Base-by-base conservation (phyloP, 2,113 vertebrate species). In the Grus americana region DNA sequence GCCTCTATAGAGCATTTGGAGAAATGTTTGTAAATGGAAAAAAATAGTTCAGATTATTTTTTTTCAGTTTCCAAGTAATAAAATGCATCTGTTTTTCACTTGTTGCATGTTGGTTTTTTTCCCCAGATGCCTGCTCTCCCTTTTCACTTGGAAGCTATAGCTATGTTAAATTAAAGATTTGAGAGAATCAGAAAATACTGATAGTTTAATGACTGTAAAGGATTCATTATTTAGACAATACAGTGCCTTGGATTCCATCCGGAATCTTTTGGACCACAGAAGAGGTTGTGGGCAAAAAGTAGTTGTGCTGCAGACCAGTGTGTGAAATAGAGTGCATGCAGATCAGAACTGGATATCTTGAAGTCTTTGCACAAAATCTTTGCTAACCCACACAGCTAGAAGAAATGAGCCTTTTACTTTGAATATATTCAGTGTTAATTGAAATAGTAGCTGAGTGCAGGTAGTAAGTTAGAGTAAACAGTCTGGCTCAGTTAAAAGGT, bases 1-100 rank as follows among this genome's bases (percentile, higher is more conserved):
- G 29, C 29, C 19, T 71, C 22, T n/a, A 15, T 23, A 71, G 27
- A 71, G 7, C 38, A 46, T 36, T 12, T 34, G 29, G 57, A 88
- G n/a, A 83, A 79, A 79, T 36, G 21, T 36, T 79, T 79, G n/a
- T 79, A 90, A 92, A 57, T 90, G 65, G 36, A 88, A 95, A 90
- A 86, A 86, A 67, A 58, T 21, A 75, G 38, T 66, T 58, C n/a
- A 46, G 59, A 3, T 6, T 34, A 42, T 52, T 65, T 34, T 50
- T 73, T 73, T 40, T 13, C 8, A 14, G 19, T 74, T 90, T 90
- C 49, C 30, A 88, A 71, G 30, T 81, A 87, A 54, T 66, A 50
- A 86, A 94, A 75, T 49, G 5, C 42, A 42, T 70, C 68, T 73
- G 32, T 5, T 66, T 90, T 81, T 87, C 50, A 55, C 32, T 82